These are phyloP conservation scores for Hemiscyllium ocellatum DNA, from an alignment of 2,113 vertebrate species.

Conservation along the genomic window DNA sequence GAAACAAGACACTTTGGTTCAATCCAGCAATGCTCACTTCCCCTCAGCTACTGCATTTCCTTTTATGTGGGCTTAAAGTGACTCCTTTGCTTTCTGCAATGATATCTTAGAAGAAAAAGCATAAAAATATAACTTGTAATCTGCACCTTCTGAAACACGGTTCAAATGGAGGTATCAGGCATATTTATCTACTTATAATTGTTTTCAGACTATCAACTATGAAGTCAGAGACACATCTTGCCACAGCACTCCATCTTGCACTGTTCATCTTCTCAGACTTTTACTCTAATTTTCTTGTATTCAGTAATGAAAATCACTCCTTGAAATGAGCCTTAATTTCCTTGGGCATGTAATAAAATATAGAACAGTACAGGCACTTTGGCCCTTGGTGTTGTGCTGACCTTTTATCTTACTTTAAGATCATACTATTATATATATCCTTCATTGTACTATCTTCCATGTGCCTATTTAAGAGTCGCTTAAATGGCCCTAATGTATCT, in stretches of 20 bases:
- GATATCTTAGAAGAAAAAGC: neutral
- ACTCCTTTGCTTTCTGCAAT: neutral
- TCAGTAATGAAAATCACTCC: neutral
- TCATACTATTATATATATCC: too few species aligned
- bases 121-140: neutral
- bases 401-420: too few species aligned
- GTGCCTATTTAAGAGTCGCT: too few species aligned
- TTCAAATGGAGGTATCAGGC: neutral
- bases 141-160: neutral
- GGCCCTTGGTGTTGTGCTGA: too few species aligned
- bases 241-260: neutral
- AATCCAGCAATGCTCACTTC: neutral
- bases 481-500: too few species aligned
- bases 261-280: neutral
- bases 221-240: neutral
- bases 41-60: neutral
- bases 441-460: too few species aligned
- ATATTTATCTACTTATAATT: neutral
- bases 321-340: neutral
- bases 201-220: neutral
- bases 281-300: neutral
- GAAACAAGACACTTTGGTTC: neutral
- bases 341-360: neutral
- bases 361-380: too few species aligned
- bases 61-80: too few species aligned